Percentiles rank a stretch among this genome's conserved stretches.
Conservation (phyloP, 2,113 vertebrate species). For the Aix galericulata region DNA sequence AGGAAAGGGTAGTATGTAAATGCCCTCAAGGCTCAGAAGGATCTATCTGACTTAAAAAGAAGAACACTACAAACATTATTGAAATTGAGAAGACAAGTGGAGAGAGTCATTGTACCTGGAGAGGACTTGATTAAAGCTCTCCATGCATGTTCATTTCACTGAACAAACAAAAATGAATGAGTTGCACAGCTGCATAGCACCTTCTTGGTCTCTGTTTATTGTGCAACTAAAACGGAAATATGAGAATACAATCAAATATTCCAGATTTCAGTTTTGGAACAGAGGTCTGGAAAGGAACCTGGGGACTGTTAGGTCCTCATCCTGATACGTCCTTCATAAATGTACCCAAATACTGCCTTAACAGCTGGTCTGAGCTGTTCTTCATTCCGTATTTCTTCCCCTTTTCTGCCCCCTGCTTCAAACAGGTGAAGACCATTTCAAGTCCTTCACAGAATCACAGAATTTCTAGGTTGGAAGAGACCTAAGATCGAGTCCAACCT, state of each 20-base stretch:
- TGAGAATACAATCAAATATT: neutral
- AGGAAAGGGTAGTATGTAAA: conserved; percentile 55
- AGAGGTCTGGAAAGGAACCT: neutral
- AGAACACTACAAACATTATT: conserved; percentile 68
- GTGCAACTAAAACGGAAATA: neutral
- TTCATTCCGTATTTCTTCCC: neutral
- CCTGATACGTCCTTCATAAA: neutral
- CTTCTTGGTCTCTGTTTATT: neutral
- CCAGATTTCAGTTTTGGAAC: neutral
- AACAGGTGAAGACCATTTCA: neutral
- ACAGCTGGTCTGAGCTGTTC: neutral
- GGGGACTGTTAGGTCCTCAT: neutral
- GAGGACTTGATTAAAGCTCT: conserved; percentile 55
- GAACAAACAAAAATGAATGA: neutral
- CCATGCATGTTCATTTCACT: conserved; percentile 34
- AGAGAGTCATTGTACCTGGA: conserved; percentile 43
- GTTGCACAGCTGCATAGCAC: neutral
- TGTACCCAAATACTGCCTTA: neutral
- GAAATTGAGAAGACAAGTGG: conserved; percentile 54
- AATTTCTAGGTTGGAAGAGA: too few relatives aligned
- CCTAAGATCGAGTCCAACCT: too few relatives aligned
- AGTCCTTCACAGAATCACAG: neutral
- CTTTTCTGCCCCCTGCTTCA: neutral
- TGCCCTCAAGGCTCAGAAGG: conserved; percentile 53
- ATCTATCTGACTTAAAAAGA: conserved; percentile 50